These are phyloP conservation scores for Amphiprion ocellaris DNA, from an alignment of 2,113 vertebrate species.

Conservation along the genomic window DNA sequence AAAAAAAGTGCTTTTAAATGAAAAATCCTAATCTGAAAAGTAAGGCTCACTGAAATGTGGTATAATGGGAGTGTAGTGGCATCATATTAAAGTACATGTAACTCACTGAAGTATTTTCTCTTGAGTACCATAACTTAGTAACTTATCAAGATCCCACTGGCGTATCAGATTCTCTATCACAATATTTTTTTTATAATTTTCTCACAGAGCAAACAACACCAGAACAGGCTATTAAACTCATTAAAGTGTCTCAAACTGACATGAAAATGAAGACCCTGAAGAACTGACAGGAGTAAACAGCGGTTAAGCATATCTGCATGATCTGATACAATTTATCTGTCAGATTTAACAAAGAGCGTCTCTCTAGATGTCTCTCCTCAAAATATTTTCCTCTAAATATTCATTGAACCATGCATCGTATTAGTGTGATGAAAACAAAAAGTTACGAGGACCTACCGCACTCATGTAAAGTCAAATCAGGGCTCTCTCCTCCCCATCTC, in stretches of 20 bases:
- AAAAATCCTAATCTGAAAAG: background rate
- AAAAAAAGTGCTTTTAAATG: background rate
- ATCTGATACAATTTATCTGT: background rate
- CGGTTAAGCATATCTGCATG: background rate
- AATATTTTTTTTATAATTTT: background rate
- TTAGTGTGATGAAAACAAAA: conserved; percentile 20
- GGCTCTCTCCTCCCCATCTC: conserved; percentile 58
- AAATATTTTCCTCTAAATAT: conserved; percentile 17
- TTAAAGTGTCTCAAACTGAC: background rate
- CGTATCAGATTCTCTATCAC: background rate
- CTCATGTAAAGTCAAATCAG: conserved; percentile 61
- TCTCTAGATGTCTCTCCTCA: background rate
- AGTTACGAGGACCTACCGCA: conserved; percentile 56
- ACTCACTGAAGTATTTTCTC: too few relatives aligned
- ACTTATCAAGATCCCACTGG: background rate
- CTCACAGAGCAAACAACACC: background rate
- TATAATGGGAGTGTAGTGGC: background rate
- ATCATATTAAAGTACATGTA: background rate
- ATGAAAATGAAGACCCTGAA: background rate
- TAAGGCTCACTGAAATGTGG: background rate
- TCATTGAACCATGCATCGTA: background rate
- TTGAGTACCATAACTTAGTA: background rate
- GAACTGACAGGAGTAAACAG: conserved; percentile 1
- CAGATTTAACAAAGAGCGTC: background rate
- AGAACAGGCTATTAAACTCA: background rate